Base-by-base conservation (phyloP, 2,888 invertebrate genomes). In the Cyclophora albipunctata region DNA sequence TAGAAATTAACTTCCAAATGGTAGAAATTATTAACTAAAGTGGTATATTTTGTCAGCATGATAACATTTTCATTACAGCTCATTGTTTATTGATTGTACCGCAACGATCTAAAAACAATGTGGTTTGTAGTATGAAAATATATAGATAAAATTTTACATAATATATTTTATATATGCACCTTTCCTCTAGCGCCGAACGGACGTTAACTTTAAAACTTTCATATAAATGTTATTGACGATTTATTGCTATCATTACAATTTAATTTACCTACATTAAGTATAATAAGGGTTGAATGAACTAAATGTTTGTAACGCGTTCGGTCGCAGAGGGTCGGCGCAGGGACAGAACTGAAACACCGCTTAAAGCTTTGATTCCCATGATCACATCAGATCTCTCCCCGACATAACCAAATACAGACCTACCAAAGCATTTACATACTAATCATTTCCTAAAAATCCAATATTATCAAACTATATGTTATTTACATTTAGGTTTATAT, bases 291-390 rank as follows among this genome's bases (percentile, higher is more conserved):
- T 47, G 50, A 50, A 55, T 42, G 42, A 54, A 53, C 44, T 47
- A 51, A 56, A 47, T 56, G 42, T 56, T 52, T 40, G 49, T 45
- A 50, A 50, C 40, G 49, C 50, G 54, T 48, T 43, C 44, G 50
- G 61, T 59, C 54, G 57, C 71, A 79, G 73, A 79, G 80, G 75
- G 80, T 79, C 71, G 67, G 70, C 60, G 66, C 63, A 66, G 64
- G 71, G 77, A 75, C 77, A 76, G 73, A 82, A 84, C 73, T 73
- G 73, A 84, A 85, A 81, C 63, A 71, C 73, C 67, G 77, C 72
- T 88, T 88, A 88, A 88, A 88, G 87, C 87, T 88, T 87, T 88
- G 87, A 88, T 87, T 88, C 78, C 85, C 79, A 77, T 76, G 73
- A 86, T 85, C 85, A 85, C 81, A 73, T 73, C 73, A 75, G 78